Evolutionary conservation across 2,888 invertebrate species (phyloP).

Genomic region (Tigriopus californicus): DNA sequence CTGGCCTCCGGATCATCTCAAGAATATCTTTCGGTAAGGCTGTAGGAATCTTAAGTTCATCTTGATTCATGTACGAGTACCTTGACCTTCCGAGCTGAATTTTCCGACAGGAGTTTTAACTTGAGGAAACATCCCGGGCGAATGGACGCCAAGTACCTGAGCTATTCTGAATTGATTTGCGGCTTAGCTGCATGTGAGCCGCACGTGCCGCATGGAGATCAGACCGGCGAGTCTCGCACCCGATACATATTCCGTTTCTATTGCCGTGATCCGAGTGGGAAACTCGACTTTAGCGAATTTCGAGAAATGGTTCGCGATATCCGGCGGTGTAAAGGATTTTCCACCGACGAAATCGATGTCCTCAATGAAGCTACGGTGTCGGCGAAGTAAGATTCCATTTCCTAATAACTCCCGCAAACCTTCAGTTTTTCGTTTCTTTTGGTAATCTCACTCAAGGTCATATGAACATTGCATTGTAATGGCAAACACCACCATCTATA

Average conservation of each 20-base stretch:
- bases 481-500: too few relatives aligned
- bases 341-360: constrained; percentile 35
- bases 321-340: constrained; percentile 34
- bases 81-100: too few relatives aligned
- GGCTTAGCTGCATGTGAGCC: constrained; percentile 47
- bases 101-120: too few relatives aligned
- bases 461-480: too few relatives aligned
- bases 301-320: constrained; percentile 38
- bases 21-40: constrained; percentile 33
- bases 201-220: constrained; percentile 40
- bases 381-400: constrained; percentile 19
- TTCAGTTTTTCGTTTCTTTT: too few relatives aligned
- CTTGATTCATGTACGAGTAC: too few relatives aligned
- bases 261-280: constrained; percentile 35
- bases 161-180: constrained; percentile 38
- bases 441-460: too few relatives aligned
- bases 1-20: constrained; percentile 32
- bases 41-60: too few relatives aligned
- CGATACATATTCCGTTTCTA: constrained; percentile 48
- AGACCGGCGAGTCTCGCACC: constrained; percentile 45
- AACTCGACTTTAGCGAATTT: constrained; percentile 39
- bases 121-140: background rate
- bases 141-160: constrained; percentile 32
- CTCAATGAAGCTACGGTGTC: constrained; percentile 35
- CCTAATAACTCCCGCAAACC: too few relatives aligned